Conservation (phyloP, 2,113 vertebrate genomes). For the Aptenodytes forsteri region DNA sequence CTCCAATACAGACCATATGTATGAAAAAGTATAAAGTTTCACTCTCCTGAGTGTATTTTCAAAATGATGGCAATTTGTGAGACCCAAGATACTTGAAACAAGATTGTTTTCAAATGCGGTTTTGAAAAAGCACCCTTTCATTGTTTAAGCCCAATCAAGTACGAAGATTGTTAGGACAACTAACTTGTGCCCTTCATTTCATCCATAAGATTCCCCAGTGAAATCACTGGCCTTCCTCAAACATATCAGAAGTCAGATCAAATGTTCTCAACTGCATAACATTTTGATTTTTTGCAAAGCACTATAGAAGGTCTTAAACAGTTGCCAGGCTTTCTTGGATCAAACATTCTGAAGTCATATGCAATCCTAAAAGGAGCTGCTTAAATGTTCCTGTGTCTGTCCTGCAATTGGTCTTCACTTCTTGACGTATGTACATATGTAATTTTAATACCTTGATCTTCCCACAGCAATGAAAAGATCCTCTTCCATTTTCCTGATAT, state of each 20-base stretch:
- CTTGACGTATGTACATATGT: constrained; percentile 69
- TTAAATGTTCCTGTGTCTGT: constrained; percentile 57
- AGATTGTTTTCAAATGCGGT: neutral
- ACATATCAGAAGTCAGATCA: neutral
- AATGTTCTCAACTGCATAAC: neutral
- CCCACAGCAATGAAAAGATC: constrained; percentile 64
- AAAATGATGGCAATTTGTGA: neutral
- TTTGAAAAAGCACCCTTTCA: constrained; percentile 53
- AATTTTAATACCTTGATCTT: constrained; percentile 71
- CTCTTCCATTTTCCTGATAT: constrained; percentile 59
- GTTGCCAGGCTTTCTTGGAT: constrained; percentile 62
- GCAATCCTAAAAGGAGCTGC: constrained; percentile 25
- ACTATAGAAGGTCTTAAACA: constrained; percentile 59
- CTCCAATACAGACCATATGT: neutral
- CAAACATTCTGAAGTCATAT: constrained; percentile 35
- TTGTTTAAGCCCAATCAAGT: constrained; percentile 68
- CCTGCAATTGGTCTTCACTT: constrained; percentile 63
- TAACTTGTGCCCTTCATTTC: constrained; percentile 27
- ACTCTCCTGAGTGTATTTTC: constrained; percentile 13
- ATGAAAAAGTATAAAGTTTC: neutral
- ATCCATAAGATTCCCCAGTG: constrained; percentile 50
- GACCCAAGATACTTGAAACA: neutral
- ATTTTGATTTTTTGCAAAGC: neutral
- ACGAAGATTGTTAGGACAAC: neutral
- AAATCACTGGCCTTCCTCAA: constrained; percentile 45